Percentiles rank a stretch among this genome's conserved stretches.
These are phyloP conservation scores for Drosophila ambigua DNA, from an alignment of 1,140 invertebrate genomes.

Conservation along the genomic window DNA sequence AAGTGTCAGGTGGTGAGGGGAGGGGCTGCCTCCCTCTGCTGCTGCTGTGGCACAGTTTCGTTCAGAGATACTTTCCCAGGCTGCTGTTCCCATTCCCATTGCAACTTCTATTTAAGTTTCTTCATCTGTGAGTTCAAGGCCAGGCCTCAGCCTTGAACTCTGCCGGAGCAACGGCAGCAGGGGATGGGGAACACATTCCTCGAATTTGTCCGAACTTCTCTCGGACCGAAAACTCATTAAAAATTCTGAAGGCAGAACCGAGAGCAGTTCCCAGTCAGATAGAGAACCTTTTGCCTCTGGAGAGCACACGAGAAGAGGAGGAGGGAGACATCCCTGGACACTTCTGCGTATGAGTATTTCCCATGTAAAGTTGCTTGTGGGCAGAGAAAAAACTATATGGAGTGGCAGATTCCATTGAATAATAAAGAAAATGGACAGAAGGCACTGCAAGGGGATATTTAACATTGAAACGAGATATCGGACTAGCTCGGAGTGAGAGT, in stretches of 20 bases:
- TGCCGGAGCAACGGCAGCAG: background rate
- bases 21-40: background rate
- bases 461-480: no score
- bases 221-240: constrained; percentile 35
- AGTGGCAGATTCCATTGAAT: no score
- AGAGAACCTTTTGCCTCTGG: constrained; percentile 1
- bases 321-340: background rate
- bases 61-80: background rate
- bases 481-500: no score
- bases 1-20: constrained; percentile 1
- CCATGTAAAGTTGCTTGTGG: background rate
- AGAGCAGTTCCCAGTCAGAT: constrained; percentile 32
- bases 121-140: constrained; percentile 44
- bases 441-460: no score
- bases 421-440: no score
- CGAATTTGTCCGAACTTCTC: constrained; percentile 22
- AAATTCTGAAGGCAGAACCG: constrained; percentile 30
- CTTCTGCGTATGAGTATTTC: constrained; percentile 34
- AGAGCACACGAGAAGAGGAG: background rate
- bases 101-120: constrained; percentile 10
- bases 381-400: background rate
- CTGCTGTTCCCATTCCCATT: background rate
- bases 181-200: constrained; percentile 15
- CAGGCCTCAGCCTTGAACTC: constrained; percentile 35
- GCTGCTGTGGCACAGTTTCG: background rate